phyloP scores from a whole-genome alignment of 2,113 vertebrate species.

The Rhea pennata region DNA sequence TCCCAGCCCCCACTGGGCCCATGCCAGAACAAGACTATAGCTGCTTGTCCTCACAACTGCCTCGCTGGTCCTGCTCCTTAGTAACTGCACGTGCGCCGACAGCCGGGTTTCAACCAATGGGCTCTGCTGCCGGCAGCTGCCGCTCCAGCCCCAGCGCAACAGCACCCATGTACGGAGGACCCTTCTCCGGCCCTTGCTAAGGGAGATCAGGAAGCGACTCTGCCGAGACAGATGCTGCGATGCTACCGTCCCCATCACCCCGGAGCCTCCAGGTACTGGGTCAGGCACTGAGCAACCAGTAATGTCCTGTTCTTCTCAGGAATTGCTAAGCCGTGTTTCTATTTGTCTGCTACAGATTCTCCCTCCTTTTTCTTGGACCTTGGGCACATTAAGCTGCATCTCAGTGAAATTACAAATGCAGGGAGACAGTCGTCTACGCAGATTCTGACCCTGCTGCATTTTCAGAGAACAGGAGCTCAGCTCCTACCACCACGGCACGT shows the following conservation, averaged over 20 bases:
- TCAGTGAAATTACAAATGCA: background rate
- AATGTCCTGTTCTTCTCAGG: background rate
- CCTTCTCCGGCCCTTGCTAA: background rate
- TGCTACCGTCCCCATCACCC: background rate
- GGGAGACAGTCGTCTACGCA: background rate
- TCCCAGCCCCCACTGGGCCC: conserved; percentile 48
- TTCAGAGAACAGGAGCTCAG: background rate
- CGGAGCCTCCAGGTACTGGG: background rate
- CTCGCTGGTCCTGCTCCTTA: conserved; percentile 1
- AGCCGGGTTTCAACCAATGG: background rate
- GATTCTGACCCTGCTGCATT: background rate
- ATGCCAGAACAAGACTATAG: conserved; percentile 36
- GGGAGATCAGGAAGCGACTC: background rate
- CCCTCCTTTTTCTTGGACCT: background rate
- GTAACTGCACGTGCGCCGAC: conserved; percentile 61
- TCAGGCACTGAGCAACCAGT: background rate
- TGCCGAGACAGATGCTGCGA: background rate
- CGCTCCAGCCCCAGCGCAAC: background rate
- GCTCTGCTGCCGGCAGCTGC: conserved; percentile 39
- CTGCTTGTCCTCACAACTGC: conserved; percentile 54
- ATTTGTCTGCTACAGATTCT: background rate
- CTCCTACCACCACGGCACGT: background rate
- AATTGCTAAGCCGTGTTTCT: accelerated
- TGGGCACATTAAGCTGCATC: background rate
- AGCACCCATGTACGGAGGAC: background rate